Percentiles rank a stretch among this genome's conserved stretches.
These are phyloP conservation scores for Tetranychus cinnabarinus DNA, from an alignment of 1,140 invertebrate species.

Conservation along the genomic window DNA sequence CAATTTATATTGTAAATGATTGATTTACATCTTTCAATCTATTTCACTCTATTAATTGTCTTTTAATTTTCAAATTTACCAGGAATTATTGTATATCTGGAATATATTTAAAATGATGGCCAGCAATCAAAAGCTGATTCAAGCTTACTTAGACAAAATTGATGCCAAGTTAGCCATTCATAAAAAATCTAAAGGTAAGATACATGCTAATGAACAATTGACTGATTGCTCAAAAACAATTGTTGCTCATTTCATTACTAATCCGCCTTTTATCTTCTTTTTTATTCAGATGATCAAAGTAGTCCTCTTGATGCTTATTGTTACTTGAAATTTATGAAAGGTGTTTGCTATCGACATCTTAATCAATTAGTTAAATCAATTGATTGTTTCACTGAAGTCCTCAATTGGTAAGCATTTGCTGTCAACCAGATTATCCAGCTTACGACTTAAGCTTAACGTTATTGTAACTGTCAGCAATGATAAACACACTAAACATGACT, in stretches of 20 bases:
- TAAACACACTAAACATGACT: too few relatives aligned
- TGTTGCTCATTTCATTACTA: neutral
- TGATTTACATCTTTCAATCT: neutral
- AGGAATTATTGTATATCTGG: conserved; percentile 78
- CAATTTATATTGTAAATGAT: neutral
- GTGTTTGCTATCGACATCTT: neutral
- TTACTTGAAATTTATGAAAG: conserved; percentile 2
- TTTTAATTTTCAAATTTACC: neutral
- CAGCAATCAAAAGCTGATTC: conserved; percentile 36
- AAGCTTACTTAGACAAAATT: conserved; percentile 43
- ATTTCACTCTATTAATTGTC: neutral
- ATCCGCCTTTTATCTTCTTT: neutral
- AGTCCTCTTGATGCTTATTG: neutral
- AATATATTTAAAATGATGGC: conserved; percentile 68
- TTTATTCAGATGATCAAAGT: neutral
- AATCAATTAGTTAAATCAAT: neutral
- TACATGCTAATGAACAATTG: neutral
- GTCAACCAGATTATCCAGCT: too few relatives aligned
- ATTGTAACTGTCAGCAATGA: too few relatives aligned
- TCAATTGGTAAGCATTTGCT: neutral
- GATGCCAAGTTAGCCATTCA: conserved; percentile 27
- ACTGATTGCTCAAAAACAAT: neutral
- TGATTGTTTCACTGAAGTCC: conserved; percentile 1
- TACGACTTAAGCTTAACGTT: too few relatives aligned
- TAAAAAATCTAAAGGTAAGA: neutral